A percentile compares a stretch with the other conserved stretches of the same genome.
Conservation (phyloP, 2,888 invertebrate species). For the Xestobium rufovillosum region DNA sequence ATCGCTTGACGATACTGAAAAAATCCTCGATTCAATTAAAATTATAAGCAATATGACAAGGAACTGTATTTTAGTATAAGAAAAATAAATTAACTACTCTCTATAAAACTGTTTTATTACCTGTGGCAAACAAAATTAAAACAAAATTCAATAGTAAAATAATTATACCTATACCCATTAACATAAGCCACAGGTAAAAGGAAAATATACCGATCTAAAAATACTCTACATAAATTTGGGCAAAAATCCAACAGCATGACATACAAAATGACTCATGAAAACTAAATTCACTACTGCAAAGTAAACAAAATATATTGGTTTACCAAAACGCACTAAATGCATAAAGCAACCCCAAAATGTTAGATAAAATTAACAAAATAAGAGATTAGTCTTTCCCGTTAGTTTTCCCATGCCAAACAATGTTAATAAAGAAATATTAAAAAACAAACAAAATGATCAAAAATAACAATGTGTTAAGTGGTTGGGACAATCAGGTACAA, state of each 20-base stretch:
- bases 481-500: constrained; percentile 18
- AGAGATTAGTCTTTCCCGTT: constrained; percentile 42
- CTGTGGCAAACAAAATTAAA: constrained; percentile 18
- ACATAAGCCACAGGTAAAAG: too few species aligned
- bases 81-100: too few species aligned
- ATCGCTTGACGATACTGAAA: constrained; percentile 85
- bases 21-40: constrained; percentile 28
- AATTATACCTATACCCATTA: constrained; percentile 7
- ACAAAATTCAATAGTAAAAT: background rate
- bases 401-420: constrained; percentile 32
- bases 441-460: constrained; percentile 28
- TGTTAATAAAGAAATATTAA: constrained; percentile 14
- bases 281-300: background rate
- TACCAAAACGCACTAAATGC: background rate
- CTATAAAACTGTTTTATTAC: too few species aligned
- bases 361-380: constrained; percentile 15
- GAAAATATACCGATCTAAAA: too few species aligned
- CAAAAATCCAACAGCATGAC: too few species aligned
- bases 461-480: constrained; percentile 19
- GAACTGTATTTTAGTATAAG: too few species aligned
- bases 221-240: too few species aligned
- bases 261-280: too few species aligned
- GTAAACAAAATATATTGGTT: background rate
- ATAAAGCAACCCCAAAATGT: constrained; percentile 9
- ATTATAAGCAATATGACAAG: too few species aligned